Evolutionary conservation across 2,888 invertebrate genomes (phyloP), one percentile per base, ranked within the genome.

Genomic region (Notocelia uddmanniana): DNA sequence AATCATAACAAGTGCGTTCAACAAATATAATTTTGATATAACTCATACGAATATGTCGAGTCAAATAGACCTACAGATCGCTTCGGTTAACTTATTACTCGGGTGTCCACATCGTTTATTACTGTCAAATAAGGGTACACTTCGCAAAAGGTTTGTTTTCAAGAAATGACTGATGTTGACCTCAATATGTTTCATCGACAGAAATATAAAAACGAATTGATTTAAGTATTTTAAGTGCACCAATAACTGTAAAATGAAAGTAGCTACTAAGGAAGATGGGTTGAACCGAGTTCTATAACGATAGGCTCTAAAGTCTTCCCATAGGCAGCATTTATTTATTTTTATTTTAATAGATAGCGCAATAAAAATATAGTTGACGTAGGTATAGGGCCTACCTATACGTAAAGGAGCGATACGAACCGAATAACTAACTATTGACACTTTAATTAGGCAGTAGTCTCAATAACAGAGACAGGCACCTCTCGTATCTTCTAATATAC

Each of bases 81-180:
- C 45, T 21, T 11, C 48, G 37, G 58, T 37, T 70, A 64, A 70
- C 58, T 66, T 70, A 70, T 70, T 60, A 41, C 59, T 50, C 57
- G 69, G 19, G 58, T 66, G 64, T 70, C 58, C 70, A 70, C 58
- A 26, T 67, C 66, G 45, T 71, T 67, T 60, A 23, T 70, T 58
- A 50, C 23, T 67, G 66, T 71, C 66, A 67, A 71, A 60, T 67
- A 67, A 67, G 59, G 66, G 66, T 59, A 45, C 45, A 26, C 58
- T 48, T 31, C 34, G 54, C 70, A 67, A 45, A 52, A 66, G 21
- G 50, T 71, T 66, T 60, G 59, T 45, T 71, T 60, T 64, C 64
- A 52, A 18, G 11, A 68, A 58, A 59, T 59, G 19, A 41, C 64
- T 45, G 3, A 6, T 52, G 34, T 57, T 19, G 41, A 15, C 58